Base-by-base conservation (phyloP, 2,113 vertebrate species). In the Corydoras sp. region DNA sequence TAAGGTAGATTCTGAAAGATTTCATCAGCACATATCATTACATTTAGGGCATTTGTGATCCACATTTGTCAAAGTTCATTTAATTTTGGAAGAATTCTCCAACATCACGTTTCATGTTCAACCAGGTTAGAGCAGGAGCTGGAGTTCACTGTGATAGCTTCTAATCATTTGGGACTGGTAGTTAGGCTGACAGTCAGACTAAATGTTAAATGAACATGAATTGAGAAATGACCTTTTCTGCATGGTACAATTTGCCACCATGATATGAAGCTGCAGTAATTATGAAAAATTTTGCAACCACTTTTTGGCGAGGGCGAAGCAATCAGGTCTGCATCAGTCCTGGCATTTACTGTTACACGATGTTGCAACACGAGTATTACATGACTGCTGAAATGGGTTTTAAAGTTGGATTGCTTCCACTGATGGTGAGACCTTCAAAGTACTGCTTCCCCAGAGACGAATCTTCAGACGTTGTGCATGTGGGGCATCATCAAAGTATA, bases 281-380 rank as follows among this genome's bases (percentile, higher is more conserved):
- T 18, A 14, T 67, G 32, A 24, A 24, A 24, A 24, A 24, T 24
- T 24, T 24, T 24, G 18, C 18, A 24, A 24, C 18, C 18, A 24
- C 18, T 24, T 24, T 24, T 24, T 24, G 18, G 18, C 18, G 18
- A 24, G 18, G 12, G 54, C 14, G 32, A 58, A 35, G 53, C 65
- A 56, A 18, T 68, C 10, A 68, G 11, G 7, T 43, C 51, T 32
- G 53, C 51, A 32, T 65, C 51, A 56, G 29, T 11, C 30, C 14
- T 15, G 65, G 50, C 13, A 55, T 67, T 55, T n/a, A 5, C 48
- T 55, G 7, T 32, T 10, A 13, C 30, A 1, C 13, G 5, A 13
- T 56, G 51, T 12, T 54, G 53, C 65, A 56, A 32, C n/a, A 67
- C 29, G 9, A 14, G 51, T 67, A 15, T 67, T 67, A 35, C 30